phyloP scores from a whole-genome alignment of 2,888 invertebrate genomes.

The Synanthedon vespiformis region DNA sequence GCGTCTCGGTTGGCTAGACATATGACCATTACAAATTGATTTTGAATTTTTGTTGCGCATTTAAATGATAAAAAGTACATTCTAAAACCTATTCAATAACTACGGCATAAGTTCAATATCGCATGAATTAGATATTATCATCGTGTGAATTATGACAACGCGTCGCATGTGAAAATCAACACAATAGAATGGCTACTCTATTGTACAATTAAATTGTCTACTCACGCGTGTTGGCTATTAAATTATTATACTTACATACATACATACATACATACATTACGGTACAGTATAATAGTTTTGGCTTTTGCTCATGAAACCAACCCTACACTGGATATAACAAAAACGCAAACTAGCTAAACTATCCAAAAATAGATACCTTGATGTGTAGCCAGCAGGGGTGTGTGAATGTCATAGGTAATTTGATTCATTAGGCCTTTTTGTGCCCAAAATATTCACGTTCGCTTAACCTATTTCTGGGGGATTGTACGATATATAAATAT shows the following conservation, averaged over 20 bases:
- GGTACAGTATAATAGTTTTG: neutral
- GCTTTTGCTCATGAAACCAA: neutral
- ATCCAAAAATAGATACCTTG: slow-evolving; percentile 7
- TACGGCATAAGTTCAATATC: too few species aligned
- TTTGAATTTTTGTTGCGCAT: too few species aligned
- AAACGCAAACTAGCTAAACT: neutral
- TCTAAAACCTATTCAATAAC: too few species aligned
- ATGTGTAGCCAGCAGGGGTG: slow-evolving; percentile 5
- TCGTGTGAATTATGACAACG: neutral
- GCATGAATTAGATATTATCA: neutral
- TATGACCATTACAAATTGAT: too few species aligned
- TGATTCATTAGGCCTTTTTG: neutral
- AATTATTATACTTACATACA: neutral
- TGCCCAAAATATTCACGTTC: too few species aligned
- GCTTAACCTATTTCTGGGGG: too few species aligned
- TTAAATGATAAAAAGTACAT: too few species aligned
- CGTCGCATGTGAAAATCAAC: neutral
- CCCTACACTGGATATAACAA: neutral
- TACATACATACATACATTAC: neutral
- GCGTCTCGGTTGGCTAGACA: too few species aligned
- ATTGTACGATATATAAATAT: too few species aligned
- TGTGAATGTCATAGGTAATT: neutral
- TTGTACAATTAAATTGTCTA: neutral
- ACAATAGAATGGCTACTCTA: neutral
- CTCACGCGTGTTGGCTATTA: neutral